Percentiles rank a stretch among this genome's conserved stretches.
These are phyloP conservation scores for Pterocles burchelli DNA, from an alignment of 2,113 vertebrate species.

Conservation along the genomic window DNA sequence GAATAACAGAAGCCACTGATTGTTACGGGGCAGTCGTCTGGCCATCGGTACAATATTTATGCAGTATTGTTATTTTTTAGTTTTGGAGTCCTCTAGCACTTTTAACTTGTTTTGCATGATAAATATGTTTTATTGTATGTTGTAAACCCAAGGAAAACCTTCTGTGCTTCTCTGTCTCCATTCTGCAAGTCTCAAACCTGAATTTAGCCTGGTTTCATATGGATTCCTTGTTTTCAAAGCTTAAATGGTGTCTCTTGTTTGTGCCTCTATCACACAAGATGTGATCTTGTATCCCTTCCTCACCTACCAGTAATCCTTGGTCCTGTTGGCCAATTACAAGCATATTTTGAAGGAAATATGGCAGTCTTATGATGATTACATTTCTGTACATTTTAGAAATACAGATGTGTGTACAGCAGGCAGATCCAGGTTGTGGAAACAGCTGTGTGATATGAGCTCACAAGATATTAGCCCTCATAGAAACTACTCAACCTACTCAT, in stretches of 20 bases:
- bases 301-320: not conserved
- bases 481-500: not conserved
- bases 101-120: not conserved
- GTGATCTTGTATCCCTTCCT: not conserved
- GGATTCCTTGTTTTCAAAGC: not conserved
- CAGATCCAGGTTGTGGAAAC: not conserved
- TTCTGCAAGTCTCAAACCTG: not conserved
- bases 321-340: not conserved
- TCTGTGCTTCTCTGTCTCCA: not conserved
- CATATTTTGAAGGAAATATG: not conserved
- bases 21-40: slow-evolving; percentile 91
- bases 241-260: not conserved
- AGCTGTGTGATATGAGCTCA: not conserved
- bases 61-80: not conserved
- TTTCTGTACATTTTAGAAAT: not conserved
- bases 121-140: not conserved
- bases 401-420: not conserved
- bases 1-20: slow-evolving; percentile 89
- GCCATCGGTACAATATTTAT: slow-evolving; percentile 85
- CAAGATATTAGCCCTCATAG: not conserved
- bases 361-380: not conserved
- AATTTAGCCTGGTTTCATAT: not conserved
- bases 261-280: not conserved
- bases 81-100: not conserved
- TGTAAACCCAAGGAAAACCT: not conserved